Conservation (phyloP, 2,797 vertebrate species). For the Takifugu rubripes region DNA sequence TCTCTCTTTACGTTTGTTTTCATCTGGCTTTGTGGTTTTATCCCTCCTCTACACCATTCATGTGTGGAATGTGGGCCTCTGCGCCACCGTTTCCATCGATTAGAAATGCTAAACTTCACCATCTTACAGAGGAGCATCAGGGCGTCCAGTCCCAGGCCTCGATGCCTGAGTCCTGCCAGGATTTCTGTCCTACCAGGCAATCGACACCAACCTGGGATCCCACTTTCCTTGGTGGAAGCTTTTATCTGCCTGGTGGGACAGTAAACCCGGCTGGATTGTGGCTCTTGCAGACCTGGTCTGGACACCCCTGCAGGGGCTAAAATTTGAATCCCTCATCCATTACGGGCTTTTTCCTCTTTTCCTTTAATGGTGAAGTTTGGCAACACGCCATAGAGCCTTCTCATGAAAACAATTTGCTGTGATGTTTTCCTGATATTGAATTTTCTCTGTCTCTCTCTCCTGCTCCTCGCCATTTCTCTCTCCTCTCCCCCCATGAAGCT, state of each 20-base stretch:
- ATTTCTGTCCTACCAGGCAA: too few species aligned
- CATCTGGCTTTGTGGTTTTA: conserved; percentile 28
- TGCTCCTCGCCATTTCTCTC: conserved; percentile 58
- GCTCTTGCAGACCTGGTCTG: too few species aligned
- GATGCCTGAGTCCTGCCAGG: too few species aligned
- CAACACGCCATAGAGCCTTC: conserved; percentile 17
- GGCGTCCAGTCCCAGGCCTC: too few species aligned
- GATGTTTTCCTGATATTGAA: conserved; percentile 73
- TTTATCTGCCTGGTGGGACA: too few species aligned
- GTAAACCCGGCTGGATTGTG: too few species aligned
- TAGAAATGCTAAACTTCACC: conserved; percentile 65
- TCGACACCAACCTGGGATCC: too few species aligned
- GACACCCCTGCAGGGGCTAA: background rate
- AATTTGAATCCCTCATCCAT: conserved; percentile 9
- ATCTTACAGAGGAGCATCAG: conserved; percentile 25
- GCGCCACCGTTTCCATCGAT: conserved; percentile 28
- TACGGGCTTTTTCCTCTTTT: conserved; percentile 39
- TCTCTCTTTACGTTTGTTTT: conserved; percentile 34
- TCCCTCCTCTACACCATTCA: conserved; percentile 42
- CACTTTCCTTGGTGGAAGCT: too few species aligned
- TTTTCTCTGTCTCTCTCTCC: conserved; percentile 68
- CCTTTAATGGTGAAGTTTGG: conserved; percentile 61
- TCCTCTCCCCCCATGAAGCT: conserved; percentile 75
- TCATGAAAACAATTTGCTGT: conserved; percentile 16
- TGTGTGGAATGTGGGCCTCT: conserved; percentile 41